Evolutionary conservation across 2,797 vertebrate species (phyloP).

Genomic region (Netta rufina): DNA sequence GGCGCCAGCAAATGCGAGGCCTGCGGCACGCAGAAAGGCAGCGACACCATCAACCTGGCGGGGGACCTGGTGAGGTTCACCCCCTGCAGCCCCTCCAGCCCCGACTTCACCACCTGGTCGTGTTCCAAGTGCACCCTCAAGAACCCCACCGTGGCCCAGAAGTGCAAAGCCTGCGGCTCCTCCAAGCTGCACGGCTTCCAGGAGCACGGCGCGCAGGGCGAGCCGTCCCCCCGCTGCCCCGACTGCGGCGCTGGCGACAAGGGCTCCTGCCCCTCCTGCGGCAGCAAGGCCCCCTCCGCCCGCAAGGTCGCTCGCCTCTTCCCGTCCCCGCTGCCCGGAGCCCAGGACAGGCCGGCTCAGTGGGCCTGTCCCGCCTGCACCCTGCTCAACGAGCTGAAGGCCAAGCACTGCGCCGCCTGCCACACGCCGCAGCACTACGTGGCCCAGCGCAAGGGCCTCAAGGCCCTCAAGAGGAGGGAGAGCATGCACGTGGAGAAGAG

Average conservation of each 20-base stretch:
- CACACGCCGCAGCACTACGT: conserved; percentile 93
- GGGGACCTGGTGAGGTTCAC: conserved; percentile 92
- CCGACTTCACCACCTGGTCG: conserved; percentile 94
- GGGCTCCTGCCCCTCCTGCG: conserved; percentile 48
- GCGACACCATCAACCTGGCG: conserved; percentile 89
- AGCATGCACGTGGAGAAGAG: conserved; percentile 95
- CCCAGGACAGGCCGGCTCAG: conserved; percentile 80
- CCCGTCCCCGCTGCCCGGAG: conserved; percentile 57
- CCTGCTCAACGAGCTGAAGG: conserved; percentile 87
- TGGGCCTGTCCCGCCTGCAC: conserved; percentile 97
- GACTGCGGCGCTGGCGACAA: conserved; percentile 76
- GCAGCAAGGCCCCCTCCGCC: conserved; percentile 61
- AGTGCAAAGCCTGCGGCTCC: conserved; percentile 91
- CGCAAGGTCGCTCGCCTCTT: conserved; percentile 82
- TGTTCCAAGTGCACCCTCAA: conserved; percentile 95
- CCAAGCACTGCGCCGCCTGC: conserved; percentile 92
- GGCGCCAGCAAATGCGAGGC: conserved; percentile 80
- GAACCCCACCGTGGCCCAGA: conserved; percentile 86
- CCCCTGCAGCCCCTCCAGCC: conserved; percentile 93
- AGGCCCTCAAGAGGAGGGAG: conserved; percentile 90
- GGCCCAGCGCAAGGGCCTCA: conserved; percentile 83
- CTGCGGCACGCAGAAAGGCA: conserved; percentile 76
- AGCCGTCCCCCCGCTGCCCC: conserved; percentile 74
- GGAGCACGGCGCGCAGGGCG: conserved; percentile 72
- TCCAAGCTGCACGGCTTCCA: conserved; percentile 96